Evolutionary conservation across 1,140 invertebrate genomes (phyloP), one percentile per base, ranked within the genome.

Genomic region (Hesperophylax magnus): DNA sequence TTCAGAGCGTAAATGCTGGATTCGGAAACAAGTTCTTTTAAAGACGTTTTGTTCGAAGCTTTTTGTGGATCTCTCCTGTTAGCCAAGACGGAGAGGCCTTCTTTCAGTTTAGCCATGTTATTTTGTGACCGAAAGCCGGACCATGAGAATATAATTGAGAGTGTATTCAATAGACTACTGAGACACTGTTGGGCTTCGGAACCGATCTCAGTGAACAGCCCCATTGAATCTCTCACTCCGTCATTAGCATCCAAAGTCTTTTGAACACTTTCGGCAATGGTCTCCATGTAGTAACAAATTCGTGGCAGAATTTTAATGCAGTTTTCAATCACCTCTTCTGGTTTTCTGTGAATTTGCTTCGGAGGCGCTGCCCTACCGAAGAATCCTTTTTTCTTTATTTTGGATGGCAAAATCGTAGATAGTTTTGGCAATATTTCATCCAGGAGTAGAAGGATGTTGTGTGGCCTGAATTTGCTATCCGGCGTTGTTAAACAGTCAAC

Each of bases 1-100:
- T 85, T 86, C 81, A 87, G 85, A 69, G 88, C 86, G 81, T 86
- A 87, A 79, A 39, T 63, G n/a, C 63, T 67, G 22, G 63, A 47
- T 47, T 84, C 81, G 9, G 47, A 27, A 11, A 84, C 47, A 8
- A 81, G 76, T 58, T 82, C 83, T 79, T 84, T 84, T 18, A 81
- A 24, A 17, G 78, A 65, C 7, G 71, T 58, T 17, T 75, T 78
- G 11, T 54, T 18, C 67, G 78, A 63, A 31, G 20, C 27, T 24
- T 81, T 79, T 11, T 76, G 17, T 39, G 71, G 54, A 47, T 84
- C 77, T 20, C 75, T 53, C 18, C 60, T 74, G 56, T 58, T 22
- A 14, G 79, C 81, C 7, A 84, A 18, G n/a, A 78, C 61, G 79
- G 76, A 75, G 6, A 84, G 67, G 24, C 60, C 58, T 27, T 80